Base-by-base conservation (phyloP, 2,113 vertebrate genomes). In the Chunga burmeisteri region DNA sequence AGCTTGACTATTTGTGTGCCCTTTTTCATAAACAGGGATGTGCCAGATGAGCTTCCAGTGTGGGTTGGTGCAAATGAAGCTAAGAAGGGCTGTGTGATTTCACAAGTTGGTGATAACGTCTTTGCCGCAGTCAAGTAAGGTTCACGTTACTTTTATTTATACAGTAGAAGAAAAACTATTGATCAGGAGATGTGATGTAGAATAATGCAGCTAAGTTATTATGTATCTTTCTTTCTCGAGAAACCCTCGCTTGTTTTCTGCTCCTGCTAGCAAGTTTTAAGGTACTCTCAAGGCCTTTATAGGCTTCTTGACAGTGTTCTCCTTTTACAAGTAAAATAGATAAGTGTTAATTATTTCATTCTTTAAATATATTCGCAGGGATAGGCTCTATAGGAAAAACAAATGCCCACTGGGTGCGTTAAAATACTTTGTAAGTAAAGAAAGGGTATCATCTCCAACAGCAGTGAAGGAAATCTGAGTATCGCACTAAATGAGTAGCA, bases 51-150 rank as follows among this genome's bases (percentile, higher is more conserved):
- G 73, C 97, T 99, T 44, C 99, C 99, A 32, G 98, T 98, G 5
- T 99, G 98, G 96, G 98, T 99, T 92, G 99, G 99, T 75, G 98
- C 98, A 94, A 99, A 99, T 95, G 99, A 99, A 98, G 99, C 99
- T 2, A 98, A 98, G 97, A 99, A 99, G 90, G 98, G 98, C 86
- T 99, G 98, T 91, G 38, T 95, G 36, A 99, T 99, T 93, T 96
- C 98, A 88, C 99, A 98, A 97, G 98, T 98, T 97, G 99, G 99
- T 68, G 99, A 99, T 96, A 99, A 99, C 52, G 73, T 99, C 85
- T 99, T 99, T 97, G 98, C 99, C 73, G 99, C 99, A 59, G 98
- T 99, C 90, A 98, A 98, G 99, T 99, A 98, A 99, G 99, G 62
- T 98, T 77, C 81, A 79, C 65, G 25, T 40, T 94, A 71, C 49